Percentiles rank a stretch among this genome's conserved stretches.
These are phyloP conservation scores for Saguinus midas DNA, from an alignment of 2,113 vertebrate species.

Conservation along the genomic window DNA sequence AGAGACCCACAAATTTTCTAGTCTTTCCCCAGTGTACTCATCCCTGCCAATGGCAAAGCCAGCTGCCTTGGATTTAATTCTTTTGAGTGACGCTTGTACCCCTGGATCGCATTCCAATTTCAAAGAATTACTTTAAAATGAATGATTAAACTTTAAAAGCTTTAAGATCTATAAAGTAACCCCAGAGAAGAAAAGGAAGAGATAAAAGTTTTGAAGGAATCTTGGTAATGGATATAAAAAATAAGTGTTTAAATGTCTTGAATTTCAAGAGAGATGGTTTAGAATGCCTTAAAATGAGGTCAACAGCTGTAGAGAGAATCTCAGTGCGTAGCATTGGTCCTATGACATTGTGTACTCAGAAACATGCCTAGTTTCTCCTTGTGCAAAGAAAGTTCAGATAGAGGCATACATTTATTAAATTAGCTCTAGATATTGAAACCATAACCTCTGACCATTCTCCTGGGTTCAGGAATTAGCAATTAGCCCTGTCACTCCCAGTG, in stretches of 20 bases:
- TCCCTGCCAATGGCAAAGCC: neutral
- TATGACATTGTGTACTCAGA: neutral
- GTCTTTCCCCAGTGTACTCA: neutral
- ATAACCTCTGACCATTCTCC: neutral
- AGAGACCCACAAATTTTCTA: neutral
- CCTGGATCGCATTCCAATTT: neutral
- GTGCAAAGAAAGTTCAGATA: neutral
- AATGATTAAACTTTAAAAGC: neutral
- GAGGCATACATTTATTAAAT: neutral
- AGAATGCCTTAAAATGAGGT: neutral
- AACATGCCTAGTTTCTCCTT: neutral
- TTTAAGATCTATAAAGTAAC: constrained; percentile 36
- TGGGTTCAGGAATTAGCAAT: neutral
- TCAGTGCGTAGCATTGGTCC: neutral
- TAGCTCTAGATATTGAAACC: neutral
- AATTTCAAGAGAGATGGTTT: neutral
- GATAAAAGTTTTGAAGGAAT: neutral
- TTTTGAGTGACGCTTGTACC: neutral
- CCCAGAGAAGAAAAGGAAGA: neutral
- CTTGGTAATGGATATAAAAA: neutral
- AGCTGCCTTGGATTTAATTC: neutral
- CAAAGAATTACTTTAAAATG: constrained; percentile 33
- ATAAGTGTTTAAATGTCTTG: neutral
- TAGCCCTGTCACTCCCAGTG: neutral
- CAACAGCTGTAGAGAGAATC: neutral